Percentiles rank a stretch among this genome's conserved stretches.
Conservation (phyloP, 2,888 invertebrate genomes). For the Chrysolina oricalcia region DNA sequence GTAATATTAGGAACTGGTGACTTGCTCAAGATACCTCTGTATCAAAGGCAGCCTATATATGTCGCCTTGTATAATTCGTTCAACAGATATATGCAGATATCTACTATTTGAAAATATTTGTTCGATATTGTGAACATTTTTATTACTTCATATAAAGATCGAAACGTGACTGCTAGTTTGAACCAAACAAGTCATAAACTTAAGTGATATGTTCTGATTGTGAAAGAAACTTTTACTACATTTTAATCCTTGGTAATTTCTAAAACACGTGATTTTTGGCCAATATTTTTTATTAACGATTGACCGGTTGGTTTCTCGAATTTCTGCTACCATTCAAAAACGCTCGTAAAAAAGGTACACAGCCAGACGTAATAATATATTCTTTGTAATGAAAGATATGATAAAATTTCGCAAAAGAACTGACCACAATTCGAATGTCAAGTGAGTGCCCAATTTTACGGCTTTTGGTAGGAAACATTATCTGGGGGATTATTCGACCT, state of each 20-base stretch:
- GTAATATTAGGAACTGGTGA: too few species aligned
- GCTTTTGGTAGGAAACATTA: conserved; percentile 38
- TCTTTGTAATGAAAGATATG: conserved; percentile 41
- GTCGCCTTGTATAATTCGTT: too few species aligned
- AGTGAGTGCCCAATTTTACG: conserved; percentile 39
- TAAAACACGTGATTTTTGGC: conserved; percentile 48
- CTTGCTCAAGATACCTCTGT: too few species aligned
- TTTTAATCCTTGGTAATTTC: conserved; percentile 53
- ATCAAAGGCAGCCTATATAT: too few species aligned
- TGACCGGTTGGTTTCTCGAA: conserved; percentile 48
- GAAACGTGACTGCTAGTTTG: conserved; percentile 48
- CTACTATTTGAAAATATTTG: too few species aligned
- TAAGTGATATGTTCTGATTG: conserved; percentile 30
- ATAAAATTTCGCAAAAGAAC: conserved; percentile 49
- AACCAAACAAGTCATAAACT: conserved; percentile 41
- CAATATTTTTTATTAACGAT: conserved; percentile 48
- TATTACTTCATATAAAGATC: conserved; percentile 23
- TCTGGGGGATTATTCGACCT: conserved; percentile 25
- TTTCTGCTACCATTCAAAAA: conserved; percentile 47
- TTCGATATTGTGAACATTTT: background rate
- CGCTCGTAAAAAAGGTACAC: conserved; percentile 49
- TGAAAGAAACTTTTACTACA: conserved; percentile 45
- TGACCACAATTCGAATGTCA: conserved; percentile 47
- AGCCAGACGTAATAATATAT: conserved; percentile 47
- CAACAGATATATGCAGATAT: too few species aligned